These are phyloP conservation scores for Spea bombifrons DNA, from an alignment of 2,113 vertebrate species.

Conservation along the genomic window DNA sequence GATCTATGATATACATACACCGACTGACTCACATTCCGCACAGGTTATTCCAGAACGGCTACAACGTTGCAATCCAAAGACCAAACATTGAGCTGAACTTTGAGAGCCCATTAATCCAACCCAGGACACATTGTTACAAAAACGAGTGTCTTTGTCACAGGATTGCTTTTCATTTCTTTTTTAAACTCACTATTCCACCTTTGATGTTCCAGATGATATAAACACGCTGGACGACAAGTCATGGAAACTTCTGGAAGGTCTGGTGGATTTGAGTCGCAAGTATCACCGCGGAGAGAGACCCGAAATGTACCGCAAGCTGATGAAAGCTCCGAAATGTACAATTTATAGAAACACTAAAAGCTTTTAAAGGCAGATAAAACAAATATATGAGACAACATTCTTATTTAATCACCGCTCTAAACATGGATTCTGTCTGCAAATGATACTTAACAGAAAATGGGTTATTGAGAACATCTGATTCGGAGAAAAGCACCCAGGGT, in stretches of 20 bases:
- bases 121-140: neutral
- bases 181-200: neutral
- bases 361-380: slow-evolving; percentile 44
- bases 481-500: slow-evolving; percentile 20
- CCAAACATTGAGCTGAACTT: no score
- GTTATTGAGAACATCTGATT: slow-evolving; percentile 42
- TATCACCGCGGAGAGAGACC: slow-evolving; percentile 4
- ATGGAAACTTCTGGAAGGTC: neutral
- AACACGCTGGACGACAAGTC: neutral
- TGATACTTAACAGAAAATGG: slow-evolving; percentile 31
- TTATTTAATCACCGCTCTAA: slow-evolving; percentile 36
- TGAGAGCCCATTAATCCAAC: neutral
- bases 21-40: no score
- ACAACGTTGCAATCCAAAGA: no score
- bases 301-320: neutral
- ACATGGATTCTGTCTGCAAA: slow-evolving; percentile 40
- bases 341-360: slow-evolving; percentile 45
- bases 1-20: no score
- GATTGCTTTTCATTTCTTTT: neutral
- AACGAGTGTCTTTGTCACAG: neutral
- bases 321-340: slow-evolving; percentile 40
- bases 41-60: no score
- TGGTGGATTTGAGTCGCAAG: neutral
- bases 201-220: neutral
- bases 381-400: slow-evolving; percentile 34